Conservation (phyloP, 2,113 vertebrate species). For the Hassar affinis region DNA sequence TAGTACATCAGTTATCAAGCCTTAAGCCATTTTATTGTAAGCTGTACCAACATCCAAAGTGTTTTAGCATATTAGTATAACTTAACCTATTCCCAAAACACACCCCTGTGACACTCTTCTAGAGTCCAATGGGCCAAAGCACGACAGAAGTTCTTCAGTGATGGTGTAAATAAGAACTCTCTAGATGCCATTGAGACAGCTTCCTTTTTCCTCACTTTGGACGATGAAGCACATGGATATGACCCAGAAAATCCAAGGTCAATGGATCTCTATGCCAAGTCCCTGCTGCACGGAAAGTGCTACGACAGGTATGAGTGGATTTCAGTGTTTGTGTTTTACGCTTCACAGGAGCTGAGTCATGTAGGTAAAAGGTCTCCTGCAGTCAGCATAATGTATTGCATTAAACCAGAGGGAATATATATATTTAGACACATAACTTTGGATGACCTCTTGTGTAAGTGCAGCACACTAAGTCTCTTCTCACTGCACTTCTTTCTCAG, state of each 20-base stretch:
- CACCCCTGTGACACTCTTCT: not conserved
- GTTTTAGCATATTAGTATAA: not conserved
- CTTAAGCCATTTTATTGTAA: not conserved
- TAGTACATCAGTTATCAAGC: not conserved
- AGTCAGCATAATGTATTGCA: not conserved
- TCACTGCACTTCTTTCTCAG: constrained; percentile 59
- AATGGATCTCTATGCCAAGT: constrained; percentile 85
- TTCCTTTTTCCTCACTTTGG: constrained; percentile 85
- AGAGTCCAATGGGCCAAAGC: constrained; percentile 87
- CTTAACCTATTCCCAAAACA: not conserved
- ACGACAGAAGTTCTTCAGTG: constrained; percentile 78
- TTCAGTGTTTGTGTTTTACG: not conserved
- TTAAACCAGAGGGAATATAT: not conserved
- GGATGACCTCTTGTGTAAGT: not conserved
- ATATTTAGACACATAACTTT: constrained; percentile 16
- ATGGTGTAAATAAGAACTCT: constrained; percentile 77
- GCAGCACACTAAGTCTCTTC: constrained; percentile 53
- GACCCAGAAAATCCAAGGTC: constrained; percentile 63
- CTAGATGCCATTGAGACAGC: constrained; percentile 84
- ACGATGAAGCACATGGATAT: constrained; percentile 80
- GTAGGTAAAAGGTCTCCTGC: constrained; percentile 13
- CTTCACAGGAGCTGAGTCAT: not conserved
- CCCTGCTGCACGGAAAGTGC: constrained; percentile 88
- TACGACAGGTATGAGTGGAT: constrained; percentile 78
- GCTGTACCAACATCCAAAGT: not conserved